Conservation (phyloP, 2,888 invertebrate species). For the Altica lythri region DNA sequence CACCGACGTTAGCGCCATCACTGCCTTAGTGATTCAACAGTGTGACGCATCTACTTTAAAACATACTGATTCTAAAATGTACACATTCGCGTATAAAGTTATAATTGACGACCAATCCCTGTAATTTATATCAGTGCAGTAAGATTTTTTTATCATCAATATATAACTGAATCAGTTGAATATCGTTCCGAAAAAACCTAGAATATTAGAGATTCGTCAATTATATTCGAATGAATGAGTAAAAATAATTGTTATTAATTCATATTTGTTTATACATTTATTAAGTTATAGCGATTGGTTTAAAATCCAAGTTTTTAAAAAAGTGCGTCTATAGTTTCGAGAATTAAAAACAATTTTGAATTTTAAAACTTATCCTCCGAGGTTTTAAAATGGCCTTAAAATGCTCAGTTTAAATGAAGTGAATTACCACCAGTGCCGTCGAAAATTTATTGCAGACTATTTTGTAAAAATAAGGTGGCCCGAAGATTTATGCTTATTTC, state of each 20-base stretch:
- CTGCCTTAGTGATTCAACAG: slow-evolving; percentile 13
- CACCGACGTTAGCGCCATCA: slow-evolving; percentile 30
- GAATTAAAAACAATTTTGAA: slow-evolving; percentile 28
- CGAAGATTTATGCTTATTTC: slow-evolving; percentile 41
- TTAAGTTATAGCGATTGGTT: slow-evolving; percentile 13
- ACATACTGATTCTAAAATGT: slow-evolving; percentile 3
- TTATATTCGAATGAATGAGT: slow-evolving; percentile 13
- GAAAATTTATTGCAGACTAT: slow-evolving; percentile 23
- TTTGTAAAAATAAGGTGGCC: slow-evolving; percentile 44
- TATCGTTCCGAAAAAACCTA: no score
- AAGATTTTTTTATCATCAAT: no score
- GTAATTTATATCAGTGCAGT: slow-evolving; percentile 7
- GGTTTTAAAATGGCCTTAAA: slow-evolving; percentile 51
- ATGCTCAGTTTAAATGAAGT: slow-evolving; percentile 43
- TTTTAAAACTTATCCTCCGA: slow-evolving; percentile 46
- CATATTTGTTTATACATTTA: no score
- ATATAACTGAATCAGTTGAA: no score
- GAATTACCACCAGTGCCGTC: slow-evolving; percentile 44
- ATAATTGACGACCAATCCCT: slow-evolving; percentile 10
- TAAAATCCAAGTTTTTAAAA: slow-evolving; percentile 9
- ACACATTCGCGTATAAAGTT: not conserved
- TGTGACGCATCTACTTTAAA: slow-evolving; percentile 8
- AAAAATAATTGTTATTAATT: no score
- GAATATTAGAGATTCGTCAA: slow-evolving; percentile 17
- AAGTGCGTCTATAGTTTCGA: slow-evolving; percentile 18